Conservation (phyloP, 2,113 vertebrate genomes). For the Rutilus rutilus region DNA sequence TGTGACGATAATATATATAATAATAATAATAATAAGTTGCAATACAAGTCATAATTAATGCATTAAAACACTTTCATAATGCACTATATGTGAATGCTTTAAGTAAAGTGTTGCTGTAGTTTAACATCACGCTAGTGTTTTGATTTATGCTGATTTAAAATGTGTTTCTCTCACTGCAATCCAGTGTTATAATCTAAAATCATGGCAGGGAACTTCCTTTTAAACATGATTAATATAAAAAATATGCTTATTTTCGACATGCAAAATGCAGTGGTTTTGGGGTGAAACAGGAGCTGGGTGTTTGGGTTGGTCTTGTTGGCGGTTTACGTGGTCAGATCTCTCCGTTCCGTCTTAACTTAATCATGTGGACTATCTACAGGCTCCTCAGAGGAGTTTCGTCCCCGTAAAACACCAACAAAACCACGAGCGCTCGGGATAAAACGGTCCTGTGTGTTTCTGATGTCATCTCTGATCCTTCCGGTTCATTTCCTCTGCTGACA, state of each 20-base stretch:
- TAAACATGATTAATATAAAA: neutral
- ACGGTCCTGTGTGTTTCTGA: conserved; percentile 61
- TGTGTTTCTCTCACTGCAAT: neutral
- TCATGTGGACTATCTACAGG: conserved; percentile 50
- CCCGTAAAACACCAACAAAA: conserved; percentile 47
- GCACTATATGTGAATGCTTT: too few species aligned
- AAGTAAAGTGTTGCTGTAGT: too few species aligned
- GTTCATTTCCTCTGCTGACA: conserved; percentile 17
- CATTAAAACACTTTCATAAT: too few species aligned
- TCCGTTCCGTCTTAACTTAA: conserved; percentile 52
- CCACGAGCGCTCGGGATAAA: conserved; percentile 47
- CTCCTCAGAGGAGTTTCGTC: conserved; percentile 35
- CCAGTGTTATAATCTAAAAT: neutral
- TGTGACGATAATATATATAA: too few species aligned
- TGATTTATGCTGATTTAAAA: neutral
- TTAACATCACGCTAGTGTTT: neutral
- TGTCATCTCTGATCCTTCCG: conserved; percentile 66
- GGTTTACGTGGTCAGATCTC: conserved; percentile 44
- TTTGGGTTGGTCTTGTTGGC: conserved; percentile 20
- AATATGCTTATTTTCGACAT: neutral
- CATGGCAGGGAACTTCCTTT: too few species aligned
- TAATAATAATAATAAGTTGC: too few species aligned
- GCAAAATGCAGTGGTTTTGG: neutral
- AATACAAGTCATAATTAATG: too few species aligned
- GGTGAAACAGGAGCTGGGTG: neutral